Conservation (phyloP, 2,797 vertebrate species). For the Tapirus indicus region DNA sequence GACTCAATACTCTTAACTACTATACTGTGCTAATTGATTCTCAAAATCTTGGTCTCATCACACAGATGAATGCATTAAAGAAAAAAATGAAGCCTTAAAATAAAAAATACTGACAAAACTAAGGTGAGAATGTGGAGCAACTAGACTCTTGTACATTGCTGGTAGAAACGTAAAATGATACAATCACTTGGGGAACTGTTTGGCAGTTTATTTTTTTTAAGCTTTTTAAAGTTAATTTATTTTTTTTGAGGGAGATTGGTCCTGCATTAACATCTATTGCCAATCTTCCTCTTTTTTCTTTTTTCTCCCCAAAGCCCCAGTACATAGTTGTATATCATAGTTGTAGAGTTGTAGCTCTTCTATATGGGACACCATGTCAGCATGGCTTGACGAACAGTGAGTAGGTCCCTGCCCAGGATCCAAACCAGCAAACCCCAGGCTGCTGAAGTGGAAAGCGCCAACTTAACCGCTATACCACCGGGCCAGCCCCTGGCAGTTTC, state of each 20-base stretch:
- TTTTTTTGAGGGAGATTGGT: neutral
- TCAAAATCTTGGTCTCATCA: neutral
- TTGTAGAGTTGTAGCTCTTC: too few species aligned
- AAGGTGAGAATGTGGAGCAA: neutral
- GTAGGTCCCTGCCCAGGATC: too few species aligned
- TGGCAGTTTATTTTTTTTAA: neutral
- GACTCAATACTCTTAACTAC: neutral
- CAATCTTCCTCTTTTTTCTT: too few species aligned
- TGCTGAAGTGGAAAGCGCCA: too few species aligned
- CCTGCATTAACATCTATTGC: too few species aligned
- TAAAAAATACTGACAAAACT: neutral
- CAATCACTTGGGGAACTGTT: neutral
- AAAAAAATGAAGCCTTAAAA: neutral
- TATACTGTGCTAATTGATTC: neutral
- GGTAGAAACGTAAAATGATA: neutral
- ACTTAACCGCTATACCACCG: too few species aligned
- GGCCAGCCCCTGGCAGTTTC: neutral
- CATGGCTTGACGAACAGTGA: too few species aligned
- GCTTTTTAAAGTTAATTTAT: neutral
- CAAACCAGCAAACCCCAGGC: too few species aligned
- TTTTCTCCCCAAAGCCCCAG: too few species aligned
- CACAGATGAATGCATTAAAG: neutral
- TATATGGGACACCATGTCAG: too few species aligned
- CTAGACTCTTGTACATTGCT: neutral
- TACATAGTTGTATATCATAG: too few species aligned